Percentiles rank a stretch among this genome's conserved stretches.
These are phyloP conservation scores for Scleropages formosus DNA, from an alignment of 2,797 vertebrate species.

Conservation along the genomic window DNA sequence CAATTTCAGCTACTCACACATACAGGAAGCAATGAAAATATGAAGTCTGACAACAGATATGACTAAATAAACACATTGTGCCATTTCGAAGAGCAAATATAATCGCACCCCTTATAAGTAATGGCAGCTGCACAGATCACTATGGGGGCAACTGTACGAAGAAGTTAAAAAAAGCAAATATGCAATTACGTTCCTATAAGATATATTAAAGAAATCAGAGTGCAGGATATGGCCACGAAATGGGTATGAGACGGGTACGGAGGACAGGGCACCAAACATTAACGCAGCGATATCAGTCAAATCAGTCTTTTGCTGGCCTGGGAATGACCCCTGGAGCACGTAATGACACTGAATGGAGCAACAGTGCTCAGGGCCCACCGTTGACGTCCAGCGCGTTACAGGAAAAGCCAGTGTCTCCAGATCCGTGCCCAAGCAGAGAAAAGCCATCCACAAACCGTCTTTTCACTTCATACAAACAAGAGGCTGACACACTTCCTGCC, in stretches of 20 bases:
- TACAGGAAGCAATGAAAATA: not conserved
- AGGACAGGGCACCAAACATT: not conserved
- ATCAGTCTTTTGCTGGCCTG: too few relatives aligned
- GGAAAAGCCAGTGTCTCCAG: slow-evolving; percentile 30
- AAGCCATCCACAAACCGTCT: slow-evolving; percentile 66
- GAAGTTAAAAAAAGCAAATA: not conserved
- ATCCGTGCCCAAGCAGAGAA: slow-evolving; percentile 37
- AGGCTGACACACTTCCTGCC: slow-evolving; percentile 72
- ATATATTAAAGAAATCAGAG: not conserved
- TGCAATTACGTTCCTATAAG: not conserved
- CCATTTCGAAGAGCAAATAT: slow-evolving; percentile 26
- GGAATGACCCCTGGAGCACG: slow-evolving; percentile 31
- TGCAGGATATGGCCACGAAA: not conserved
- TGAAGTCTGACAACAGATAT: slow-evolving; percentile 8
- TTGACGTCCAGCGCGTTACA: slow-evolving; percentile 12
- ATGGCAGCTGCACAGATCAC: slow-evolving; percentile 12
- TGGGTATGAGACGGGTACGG: not conserved
- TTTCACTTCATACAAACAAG: slow-evolving; percentile 68
- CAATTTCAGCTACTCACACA: slow-evolving; percentile 15
- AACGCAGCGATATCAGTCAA: slow-evolving; percentile 29
- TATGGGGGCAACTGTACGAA: not conserved
- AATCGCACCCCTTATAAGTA: not conserved
- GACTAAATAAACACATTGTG: slow-evolving; percentile 24
- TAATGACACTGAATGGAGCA: slow-evolving; percentile 24
- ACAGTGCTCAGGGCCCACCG: not conserved